A percentile compares a stretch with the other conserved stretches of the same genome.
Evolutionary conservation across 2,888 invertebrate species (phyloP).

Genomic region (Abrostola triplasia): DNA sequence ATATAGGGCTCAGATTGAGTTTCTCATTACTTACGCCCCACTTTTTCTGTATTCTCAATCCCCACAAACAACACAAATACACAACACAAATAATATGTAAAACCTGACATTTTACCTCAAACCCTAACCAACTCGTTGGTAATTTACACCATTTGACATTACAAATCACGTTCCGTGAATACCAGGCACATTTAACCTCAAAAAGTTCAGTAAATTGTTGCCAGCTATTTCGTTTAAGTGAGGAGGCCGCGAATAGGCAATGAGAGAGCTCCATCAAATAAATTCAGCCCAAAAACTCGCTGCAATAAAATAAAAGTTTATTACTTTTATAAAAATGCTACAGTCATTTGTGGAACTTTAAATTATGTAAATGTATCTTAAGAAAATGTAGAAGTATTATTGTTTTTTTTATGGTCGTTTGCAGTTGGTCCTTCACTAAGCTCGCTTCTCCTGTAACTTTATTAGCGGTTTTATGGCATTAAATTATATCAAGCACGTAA

Average conservation of each 20-base stretch:
- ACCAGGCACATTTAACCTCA: slow-evolving; percentile 17
- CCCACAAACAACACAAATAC: too few species aligned
- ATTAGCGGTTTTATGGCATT: slow-evolving; percentile 5
- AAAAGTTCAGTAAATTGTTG: slow-evolving; percentile 35
- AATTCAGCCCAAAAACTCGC: slow-evolving; percentile 48
- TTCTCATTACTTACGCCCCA: too few species aligned
- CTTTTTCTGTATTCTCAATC: too few species aligned
- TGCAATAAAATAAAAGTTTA: slow-evolving; percentile 52
- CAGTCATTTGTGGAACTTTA: slow-evolving; percentile 43
- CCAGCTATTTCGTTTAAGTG: slow-evolving; percentile 32
- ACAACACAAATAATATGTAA: too few species aligned
- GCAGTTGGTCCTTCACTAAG: neutral
- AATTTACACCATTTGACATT: slow-evolving; percentile 9
- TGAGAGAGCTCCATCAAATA: slow-evolving; percentile 45
- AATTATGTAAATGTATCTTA: slow-evolving; percentile 36
- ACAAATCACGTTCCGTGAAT: slow-evolving; percentile 17
- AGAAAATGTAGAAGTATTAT: slow-evolving; percentile 20
- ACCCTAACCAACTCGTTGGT: too few species aligned
- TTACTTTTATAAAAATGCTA: slow-evolving; percentile 42
- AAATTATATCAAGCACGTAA: slow-evolving; percentile 3
- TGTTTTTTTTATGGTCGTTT: slow-evolving; percentile 10
- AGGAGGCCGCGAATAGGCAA: slow-evolving; percentile 22
- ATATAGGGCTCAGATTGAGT: too few species aligned
- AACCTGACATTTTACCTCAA: too few species aligned
- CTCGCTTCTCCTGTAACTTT: neutral